Conservation (phyloP, 2,888 invertebrate genomes). For the Aleiodes leptofemur region DNA sequence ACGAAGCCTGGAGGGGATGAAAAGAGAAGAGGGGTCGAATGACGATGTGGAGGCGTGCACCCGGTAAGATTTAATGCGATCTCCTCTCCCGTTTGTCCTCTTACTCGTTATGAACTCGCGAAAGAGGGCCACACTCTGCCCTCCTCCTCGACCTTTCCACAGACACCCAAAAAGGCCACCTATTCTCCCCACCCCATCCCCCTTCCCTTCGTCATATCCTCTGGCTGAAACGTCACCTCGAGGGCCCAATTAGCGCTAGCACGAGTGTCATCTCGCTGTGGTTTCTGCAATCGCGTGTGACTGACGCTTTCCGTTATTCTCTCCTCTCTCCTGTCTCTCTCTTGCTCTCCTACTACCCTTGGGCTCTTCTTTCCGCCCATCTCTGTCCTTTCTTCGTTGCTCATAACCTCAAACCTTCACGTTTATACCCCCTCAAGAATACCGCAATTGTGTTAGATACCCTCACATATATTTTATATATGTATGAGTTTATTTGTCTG, state of each 20-base stretch:
- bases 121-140: slow-evolving; percentile 31
- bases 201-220: slow-evolving; percentile 34
- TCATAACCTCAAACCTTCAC: slow-evolving; percentile 37
- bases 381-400: slow-evolving; percentile 43
- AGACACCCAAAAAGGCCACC: slow-evolving; percentile 59
- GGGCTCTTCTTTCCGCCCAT: slow-evolving; percentile 42
- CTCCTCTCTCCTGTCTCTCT: slow-evolving; percentile 49
- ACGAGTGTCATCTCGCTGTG: slow-evolving; percentile 73
- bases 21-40: slow-evolving; percentile 20
- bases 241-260: slow-evolving; percentile 75
- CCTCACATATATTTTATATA: slow-evolving; percentile 20
- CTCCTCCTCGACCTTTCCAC: slow-evolving; percentile 47
- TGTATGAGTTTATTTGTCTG: slow-evolving; percentile 36
- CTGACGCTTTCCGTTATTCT: slow-evolving; percentile 69
- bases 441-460: slow-evolving; percentile 45
- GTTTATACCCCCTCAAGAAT: slow-evolving; percentile 45
- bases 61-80: slow-evolving; percentile 70
- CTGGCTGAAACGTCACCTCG: slow-evolving; percentile 69
- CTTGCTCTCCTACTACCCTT: slow-evolving; percentile 50
- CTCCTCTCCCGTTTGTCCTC: slow-evolving; percentile 61
- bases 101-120: slow-evolving; percentile 35
- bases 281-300: slow-evolving; percentile 71
- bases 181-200: slow-evolving; percentile 24
- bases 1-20: slow-evolving; percentile 46
- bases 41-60: slow-evolving; percentile 63